phyloP scores from a whole-genome alignment of 2,888 invertebrate genomes.

The Esperia sulphurella region DNA sequence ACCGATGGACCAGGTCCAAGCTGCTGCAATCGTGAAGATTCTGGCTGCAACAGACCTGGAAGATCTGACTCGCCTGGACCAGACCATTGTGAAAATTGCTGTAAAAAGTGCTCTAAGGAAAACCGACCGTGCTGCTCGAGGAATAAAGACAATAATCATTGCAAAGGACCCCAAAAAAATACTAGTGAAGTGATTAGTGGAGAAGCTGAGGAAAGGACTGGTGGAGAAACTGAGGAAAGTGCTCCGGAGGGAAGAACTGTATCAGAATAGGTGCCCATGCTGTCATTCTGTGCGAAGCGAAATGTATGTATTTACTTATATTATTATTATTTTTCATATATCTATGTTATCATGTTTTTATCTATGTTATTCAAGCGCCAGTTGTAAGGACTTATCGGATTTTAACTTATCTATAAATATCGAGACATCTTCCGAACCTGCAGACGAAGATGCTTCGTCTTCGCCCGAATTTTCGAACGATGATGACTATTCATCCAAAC shows the following conservation, averaged over 20 bases:
- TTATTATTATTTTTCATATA: neutral
- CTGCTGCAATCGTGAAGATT: neutral
- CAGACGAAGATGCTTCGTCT: no score
- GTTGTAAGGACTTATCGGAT: no score
- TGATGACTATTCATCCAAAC: no score
- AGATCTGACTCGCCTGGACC: neutral
- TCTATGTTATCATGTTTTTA: neutral
- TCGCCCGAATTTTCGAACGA: no score
- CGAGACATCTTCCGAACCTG: no score
- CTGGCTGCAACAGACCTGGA: neutral
- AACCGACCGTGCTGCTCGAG: conserved; percentile 14
- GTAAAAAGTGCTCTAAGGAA: conserved; percentile 1
- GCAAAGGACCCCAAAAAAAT: no score
- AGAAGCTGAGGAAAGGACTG: neutral
- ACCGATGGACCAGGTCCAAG: neutral
- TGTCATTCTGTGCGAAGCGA: conserved; percentile 21
- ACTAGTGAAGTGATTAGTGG: no score
- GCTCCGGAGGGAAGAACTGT: no score
- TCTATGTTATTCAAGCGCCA: neutral
- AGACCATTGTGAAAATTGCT: neutral
- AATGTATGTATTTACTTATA: neutral
- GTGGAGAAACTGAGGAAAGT: neutral
- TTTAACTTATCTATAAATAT: no score
- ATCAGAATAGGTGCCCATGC: conserved; percentile 20
- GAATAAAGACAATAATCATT: conserved; percentile 18